Base-by-base conservation (phyloP, 2,113 vertebrate genomes). In the Butastur rufipennis region DNA sequence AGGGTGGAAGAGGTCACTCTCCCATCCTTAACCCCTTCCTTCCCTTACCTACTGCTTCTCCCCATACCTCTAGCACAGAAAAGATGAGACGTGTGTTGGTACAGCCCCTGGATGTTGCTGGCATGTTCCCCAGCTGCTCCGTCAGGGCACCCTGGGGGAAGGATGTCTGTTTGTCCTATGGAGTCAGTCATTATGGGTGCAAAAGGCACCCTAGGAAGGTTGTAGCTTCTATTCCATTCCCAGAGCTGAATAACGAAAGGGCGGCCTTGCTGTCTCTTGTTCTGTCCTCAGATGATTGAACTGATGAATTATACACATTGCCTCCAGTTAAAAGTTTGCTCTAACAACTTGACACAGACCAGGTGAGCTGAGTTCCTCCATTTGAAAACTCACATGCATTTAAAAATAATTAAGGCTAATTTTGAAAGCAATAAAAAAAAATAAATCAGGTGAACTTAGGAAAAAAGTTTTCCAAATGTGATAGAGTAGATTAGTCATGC, bases 91-190 rank as follows among this genome's bases (percentile, higher is more conserved):
- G 6, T 47, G 29, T 2, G 0, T 56, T 53, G 38, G 36, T 1
- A 3, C 10, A 52, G 26, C 12, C 7, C 19, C 45, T 0, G 3
- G 15, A 9, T 72, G 23, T 48, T 63, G 26, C 48, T 90, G 73
- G 15, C 78, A 27, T 1, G 0, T 32, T 72, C 26, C 32, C 22
- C 3, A 4, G 7, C 29, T 50, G 40, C 29, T 83, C 25, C 0
- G 40, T 21, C 50, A 61, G 55, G 45, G 29, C 16, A 42, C 12
- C 38, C 40, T 40, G 10, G 10, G 36, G 8, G 2, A 63, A 53
- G n/a, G 47, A 25, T 4, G 0, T 45, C 50, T 50, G 12, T 1
- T 6, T 32, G 6, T 56, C 26, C 56, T 72, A 18, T 7, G 61
- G 25, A 38, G 50, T 66, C 22, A 13, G 31, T 15, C 11, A 16